Percentiles rank a stretch among this genome's conserved stretches.
Evolutionary conservation across 2,797 vertebrate genomes (phyloP).

Genomic region (Sebastes itinus): DNA sequence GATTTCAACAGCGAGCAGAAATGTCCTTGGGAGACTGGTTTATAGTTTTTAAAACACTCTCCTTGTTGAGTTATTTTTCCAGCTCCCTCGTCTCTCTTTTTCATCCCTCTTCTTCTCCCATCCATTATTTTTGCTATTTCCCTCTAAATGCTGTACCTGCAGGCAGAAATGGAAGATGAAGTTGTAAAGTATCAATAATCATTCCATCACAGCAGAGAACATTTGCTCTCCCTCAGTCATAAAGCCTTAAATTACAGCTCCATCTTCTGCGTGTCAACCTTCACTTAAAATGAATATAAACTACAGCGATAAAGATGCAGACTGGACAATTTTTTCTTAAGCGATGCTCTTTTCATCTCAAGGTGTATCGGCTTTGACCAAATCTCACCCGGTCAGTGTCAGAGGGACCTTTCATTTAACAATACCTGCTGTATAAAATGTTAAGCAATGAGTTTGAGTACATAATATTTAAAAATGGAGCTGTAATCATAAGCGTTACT

Average conservation of each 20-base stretch:
- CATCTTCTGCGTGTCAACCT: not conserved
- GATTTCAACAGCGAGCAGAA: not conserved
- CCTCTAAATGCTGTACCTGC: slow-evolving; percentile 28
- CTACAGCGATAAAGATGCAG: not conserved
- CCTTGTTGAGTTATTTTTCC: not conserved
- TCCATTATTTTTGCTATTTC: slow-evolving; percentile 20
- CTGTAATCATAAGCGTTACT: slow-evolving; percentile 12
- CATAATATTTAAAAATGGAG: slow-evolving; percentile 24
- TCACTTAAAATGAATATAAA: slow-evolving; percentile 19
- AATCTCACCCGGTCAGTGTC: slow-evolving; percentile 2
- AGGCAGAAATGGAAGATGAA: slow-evolving; percentile 43
- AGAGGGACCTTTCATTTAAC: not conserved
- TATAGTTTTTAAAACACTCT: not conserved
- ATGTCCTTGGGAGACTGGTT: not conserved
- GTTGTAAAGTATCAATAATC: slow-evolving; percentile 42
- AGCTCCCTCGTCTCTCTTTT: not conserved
- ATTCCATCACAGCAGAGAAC: slow-evolving; percentile 26
- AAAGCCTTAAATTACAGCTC: slow-evolving; percentile 44
- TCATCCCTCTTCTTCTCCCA: not conserved
- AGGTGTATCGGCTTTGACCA: not conserved
- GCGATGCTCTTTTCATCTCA: not conserved
- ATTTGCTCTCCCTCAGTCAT: slow-evolving; percentile 19
- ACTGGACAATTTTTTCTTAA: not conserved
- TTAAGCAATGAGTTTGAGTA: not conserved
- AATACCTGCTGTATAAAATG: not conserved